Percentiles rank a stretch among this genome's conserved stretches.
Conservation (phyloP, 2,888 invertebrate species). For the Autographa pulchrina region DNA sequence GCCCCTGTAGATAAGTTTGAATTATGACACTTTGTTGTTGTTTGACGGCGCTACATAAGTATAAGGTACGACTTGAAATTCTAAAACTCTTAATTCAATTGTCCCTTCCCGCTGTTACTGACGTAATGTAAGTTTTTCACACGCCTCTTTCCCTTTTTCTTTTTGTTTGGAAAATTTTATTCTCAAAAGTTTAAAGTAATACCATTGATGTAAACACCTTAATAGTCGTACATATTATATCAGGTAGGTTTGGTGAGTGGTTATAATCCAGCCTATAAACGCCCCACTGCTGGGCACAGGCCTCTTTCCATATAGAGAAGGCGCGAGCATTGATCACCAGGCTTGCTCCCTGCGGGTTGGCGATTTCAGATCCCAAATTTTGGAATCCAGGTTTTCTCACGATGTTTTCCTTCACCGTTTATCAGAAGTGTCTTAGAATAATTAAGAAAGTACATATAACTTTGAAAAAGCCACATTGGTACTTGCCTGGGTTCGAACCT, state of each 20-base stretch:
- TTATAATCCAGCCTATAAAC: too few relatives aligned
- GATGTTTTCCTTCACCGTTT: too few relatives aligned
- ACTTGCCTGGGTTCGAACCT: too few relatives aligned
- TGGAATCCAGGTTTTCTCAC: too few relatives aligned
- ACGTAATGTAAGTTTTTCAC: constrained; percentile 46
- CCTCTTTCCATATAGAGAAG: too few relatives aligned
- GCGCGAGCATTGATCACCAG: too few relatives aligned
- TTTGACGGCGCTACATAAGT: constrained; percentile 65
- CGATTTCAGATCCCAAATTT: too few relatives aligned
- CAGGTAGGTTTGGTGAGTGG: not conserved
- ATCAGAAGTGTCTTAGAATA: too few relatives aligned
- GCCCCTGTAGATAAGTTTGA: constrained; percentile 67
- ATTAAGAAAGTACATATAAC: too few relatives aligned
- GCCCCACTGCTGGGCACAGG: too few relatives aligned
- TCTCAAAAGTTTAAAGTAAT: constrained; percentile 47
- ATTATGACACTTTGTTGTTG: constrained; percentile 74
- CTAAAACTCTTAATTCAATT: constrained; percentile 61
- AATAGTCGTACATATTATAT: not conserved
- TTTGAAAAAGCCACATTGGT: too few relatives aligned
- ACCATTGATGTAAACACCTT: not conserved
- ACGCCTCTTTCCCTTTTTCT: constrained; percentile 30
- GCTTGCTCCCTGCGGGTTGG: too few relatives aligned
- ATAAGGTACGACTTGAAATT: constrained; percentile 56
- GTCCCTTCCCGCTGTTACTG: constrained; percentile 38
- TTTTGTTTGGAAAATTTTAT: constrained; percentile 49